Base-by-base conservation (phyloP, 2,888 invertebrate genomes). In the Rotaria magnacalcarata region DNA sequence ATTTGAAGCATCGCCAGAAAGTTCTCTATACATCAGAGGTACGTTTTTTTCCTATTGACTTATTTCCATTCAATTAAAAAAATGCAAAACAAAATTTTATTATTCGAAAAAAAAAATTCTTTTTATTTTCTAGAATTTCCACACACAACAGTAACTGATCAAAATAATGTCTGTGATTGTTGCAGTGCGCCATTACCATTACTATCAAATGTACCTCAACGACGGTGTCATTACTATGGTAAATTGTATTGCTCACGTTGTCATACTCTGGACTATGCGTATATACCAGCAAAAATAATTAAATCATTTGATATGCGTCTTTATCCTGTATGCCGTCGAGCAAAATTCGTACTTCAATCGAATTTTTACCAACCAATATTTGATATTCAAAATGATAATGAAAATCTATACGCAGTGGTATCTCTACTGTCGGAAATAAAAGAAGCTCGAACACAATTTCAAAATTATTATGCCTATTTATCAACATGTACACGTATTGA, bases 291-390 rank as follows among this genome's bases (percentile, higher is more conserved):
- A 8, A 80, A 80, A 47, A 43, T 80, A 11, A 47, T 80, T 10
- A n/a, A 80, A n/a, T 11, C 43, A 47, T 80, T 47, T n/a, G 80
- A 80, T 80, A 80, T 11, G 19, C 43, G n/a, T 47, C 10, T 11
- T 7, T 80, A 80, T 80, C 80, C 80, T 47, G 80, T 80, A 80
- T 80, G 80, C 47, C 80, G 80, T 47, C 80, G 80, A 80, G 80
- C 80, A 11, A 80, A 80, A 80, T 80, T 8, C 3, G 47, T 80
- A 2, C 43, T 80, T 24, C 47, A 80, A 80, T 47, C 24, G 19
- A 80, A 80, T 47, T 47, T 47, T 11, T 47, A 80, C n/a, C 47
- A 80, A 11, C 47, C 80, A 47, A 11, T 80, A 2, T 24, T 80
- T n/a, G 80, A 80, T 80, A 47, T 80, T 11, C 80, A 80, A 80